Evolutionary conservation across 2,888 invertebrate genomes (phyloP).

Genomic region (Ditula angustiorana): DNA sequence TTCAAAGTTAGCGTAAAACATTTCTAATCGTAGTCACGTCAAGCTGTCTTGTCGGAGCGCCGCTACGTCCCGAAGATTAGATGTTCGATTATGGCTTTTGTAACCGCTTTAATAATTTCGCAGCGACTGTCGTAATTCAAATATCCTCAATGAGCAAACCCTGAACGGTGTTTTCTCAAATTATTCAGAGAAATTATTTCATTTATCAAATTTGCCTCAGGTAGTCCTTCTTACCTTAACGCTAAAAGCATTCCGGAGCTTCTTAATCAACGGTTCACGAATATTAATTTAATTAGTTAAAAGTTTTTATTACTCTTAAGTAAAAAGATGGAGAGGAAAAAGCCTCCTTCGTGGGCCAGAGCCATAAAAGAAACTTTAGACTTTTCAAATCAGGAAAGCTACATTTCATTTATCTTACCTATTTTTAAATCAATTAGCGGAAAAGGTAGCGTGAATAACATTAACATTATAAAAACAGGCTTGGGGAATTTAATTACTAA

Average conservation of each 20-base stretch:
- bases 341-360: slow-evolving; percentile 47
- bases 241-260: slow-evolving; percentile 77
- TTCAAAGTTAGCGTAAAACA: slow-evolving; percentile 32
- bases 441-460: slow-evolving; percentile 43
- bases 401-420: slow-evolving; percentile 50
- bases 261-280: slow-evolving; percentile 77
- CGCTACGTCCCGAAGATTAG: slow-evolving; percentile 49
- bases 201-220: slow-evolving; percentile 55
- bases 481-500: slow-evolving; percentile 34
- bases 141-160: slow-evolving; percentile 65
- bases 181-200: slow-evolving; percentile 66
- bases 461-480: slow-evolving; percentile 36
- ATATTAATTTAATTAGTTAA: slow-evolving; percentile 79
- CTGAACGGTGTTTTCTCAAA: slow-evolving; percentile 65
- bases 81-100: slow-evolving; percentile 55
- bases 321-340: slow-evolving; percentile 68
- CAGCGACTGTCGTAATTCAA: slow-evolving; percentile 64
- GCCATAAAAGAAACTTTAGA: slow-evolving; percentile 56
- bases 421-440: slow-evolving; percentile 60
- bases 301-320: slow-evolving; percentile 74
- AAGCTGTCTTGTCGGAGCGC: slow-evolving; percentile 31
- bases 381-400: slow-evolving; percentile 57
- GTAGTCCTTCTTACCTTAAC: slow-evolving; percentile 56
- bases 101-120: slow-evolving; percentile 61
- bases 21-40: slow-evolving; percentile 37